Base-by-base conservation (phyloP, 1,140 invertebrate genomes). In the Diorhabda carinulata region DNA sequence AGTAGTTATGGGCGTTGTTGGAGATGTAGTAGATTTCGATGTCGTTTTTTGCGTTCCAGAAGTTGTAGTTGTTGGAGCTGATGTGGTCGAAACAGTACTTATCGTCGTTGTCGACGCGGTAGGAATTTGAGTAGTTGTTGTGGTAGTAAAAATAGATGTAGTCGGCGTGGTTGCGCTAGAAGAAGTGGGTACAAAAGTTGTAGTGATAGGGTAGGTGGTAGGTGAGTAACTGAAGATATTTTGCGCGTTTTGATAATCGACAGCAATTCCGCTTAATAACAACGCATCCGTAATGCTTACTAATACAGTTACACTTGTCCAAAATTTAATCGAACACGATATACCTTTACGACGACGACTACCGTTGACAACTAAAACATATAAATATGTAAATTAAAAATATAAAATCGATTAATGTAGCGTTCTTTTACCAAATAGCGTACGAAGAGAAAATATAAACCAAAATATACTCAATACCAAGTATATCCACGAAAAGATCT, bases 401-500 rank as follows among this genome's bases (percentile, higher is more conserved):
- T 57, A 57, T 2, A 9, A 57, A 25, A 4, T n/a, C 8, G 7
- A 25, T 9, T 57, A n/a, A 25, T 3, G 25, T 4, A 9, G 25
- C 3, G 25, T 4, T 57, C 0, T n/a, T 56, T 42, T 57, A 65
- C 64, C 64, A 47, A 47, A 65, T 41, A 65, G 2, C 40, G 57
- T 25, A 5, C 40, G 41, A 4, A 41, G 44, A 3, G 64, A 65
- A 0, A 4, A 5, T 57, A 65, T 57, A 4, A 65, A 40, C 64
- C 64, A 65, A 42, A 57, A 25, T 41, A 58, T n/a, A 42, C 64
- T 65, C 41, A 57, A 58, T 10, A 57, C 56, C 52, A 65, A 40
- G n/a, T 65, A 65, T 9, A 65, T 5, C 4, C 42, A 65, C 64
- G 57, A 57, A 43, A 65, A 65, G 41, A 57, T 40, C 2, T 65